Base-by-base conservation (phyloP, 2,797 vertebrate genomes). In the Picus viridis region DNA sequence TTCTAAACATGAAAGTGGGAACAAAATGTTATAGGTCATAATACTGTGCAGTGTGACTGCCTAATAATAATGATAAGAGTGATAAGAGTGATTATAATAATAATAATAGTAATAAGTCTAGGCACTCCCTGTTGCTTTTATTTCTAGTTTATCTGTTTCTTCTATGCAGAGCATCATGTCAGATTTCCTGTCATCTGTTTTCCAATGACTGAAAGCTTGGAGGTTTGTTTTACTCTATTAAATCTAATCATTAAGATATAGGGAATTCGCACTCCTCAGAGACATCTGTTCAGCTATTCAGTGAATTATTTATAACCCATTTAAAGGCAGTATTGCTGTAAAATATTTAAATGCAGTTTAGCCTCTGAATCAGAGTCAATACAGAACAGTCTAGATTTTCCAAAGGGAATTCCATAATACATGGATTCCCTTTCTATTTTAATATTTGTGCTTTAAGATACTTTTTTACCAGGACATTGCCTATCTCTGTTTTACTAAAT, bases 261-360 rank as follows among this genome's bases (percentile, higher is more conserved):
- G 64, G 20, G 90, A 70, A 82, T 72, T 90, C 71, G 14, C 43
- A 82, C 54, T 89, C 85, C 30, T 7, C 70, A 13, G 65, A 89
- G 86, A 88, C 83, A 74, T 93, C 94, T 83, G 77, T n/a, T 96
- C 84, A 62, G 70, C 80, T 96, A 86, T 43, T 51, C 49, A 88
- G 77, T 94, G 86, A 95, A 96, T 96, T 94, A 97, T 94, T 95
- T 78, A 95, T 90, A 89, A 85, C 27, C 67, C 86, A 79, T 92
- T 85, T 86, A 73, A 86, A 32, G 4, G 62, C 83, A 90, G 59
- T 43, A 24, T 47, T 61, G 69, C 86, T 71, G 34, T 91, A 78
- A 86, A 90, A 78, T 84, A 89, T 92, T 94, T 90, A 95, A 43
- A 91, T 72, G 75, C 78, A 94, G 80, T 79, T 53, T 47, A 93